Conservation (phyloP, 2,888 invertebrate species). For the Eucriotettix oculatus region DNA sequence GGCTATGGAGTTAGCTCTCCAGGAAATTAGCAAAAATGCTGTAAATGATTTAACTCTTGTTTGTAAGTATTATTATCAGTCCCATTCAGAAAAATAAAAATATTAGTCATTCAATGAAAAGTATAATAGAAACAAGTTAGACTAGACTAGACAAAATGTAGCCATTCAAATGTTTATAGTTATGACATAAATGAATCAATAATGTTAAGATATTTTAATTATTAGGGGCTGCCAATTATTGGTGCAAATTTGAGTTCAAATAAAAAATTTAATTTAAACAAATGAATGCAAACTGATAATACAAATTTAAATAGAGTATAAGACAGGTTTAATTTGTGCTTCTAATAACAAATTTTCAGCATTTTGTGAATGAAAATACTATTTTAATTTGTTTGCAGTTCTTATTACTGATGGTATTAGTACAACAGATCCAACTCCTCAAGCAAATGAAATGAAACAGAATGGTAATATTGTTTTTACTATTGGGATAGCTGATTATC, state of each 20-base stretch:
- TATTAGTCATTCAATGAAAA: too few relatives aligned
- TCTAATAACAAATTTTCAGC: too few relatives aligned
- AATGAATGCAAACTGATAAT: not conserved
- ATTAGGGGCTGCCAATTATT: not conserved
- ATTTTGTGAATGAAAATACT: too few relatives aligned
- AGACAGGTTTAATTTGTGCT: not conserved
- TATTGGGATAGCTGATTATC: constrained; percentile 9
- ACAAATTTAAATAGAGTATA: not conserved
- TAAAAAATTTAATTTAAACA: not conserved
- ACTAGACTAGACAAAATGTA: too few relatives aligned
- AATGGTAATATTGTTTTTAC: constrained; percentile 7
- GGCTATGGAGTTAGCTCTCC: constrained; percentile 4
- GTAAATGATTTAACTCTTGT: constrained; percentile 6
- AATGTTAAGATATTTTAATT: too few relatives aligned
- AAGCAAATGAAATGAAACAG: constrained; percentile 4
- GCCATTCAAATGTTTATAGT: too few relatives aligned
- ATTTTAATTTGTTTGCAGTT: constrained; percentile 2
- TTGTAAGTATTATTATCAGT: constrained; percentile 3
- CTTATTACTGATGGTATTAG: constrained; percentile 9
- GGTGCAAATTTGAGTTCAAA: not conserved
- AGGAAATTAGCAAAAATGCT: not conserved
- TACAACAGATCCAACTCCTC: constrained; percentile 3
- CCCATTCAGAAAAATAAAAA: too few relatives aligned
- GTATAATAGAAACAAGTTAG: too few relatives aligned
- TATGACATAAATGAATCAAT: too few relatives aligned